Conservation (phyloP, 2,113 vertebrate genomes). For the Oreochromis aureus region DNA sequence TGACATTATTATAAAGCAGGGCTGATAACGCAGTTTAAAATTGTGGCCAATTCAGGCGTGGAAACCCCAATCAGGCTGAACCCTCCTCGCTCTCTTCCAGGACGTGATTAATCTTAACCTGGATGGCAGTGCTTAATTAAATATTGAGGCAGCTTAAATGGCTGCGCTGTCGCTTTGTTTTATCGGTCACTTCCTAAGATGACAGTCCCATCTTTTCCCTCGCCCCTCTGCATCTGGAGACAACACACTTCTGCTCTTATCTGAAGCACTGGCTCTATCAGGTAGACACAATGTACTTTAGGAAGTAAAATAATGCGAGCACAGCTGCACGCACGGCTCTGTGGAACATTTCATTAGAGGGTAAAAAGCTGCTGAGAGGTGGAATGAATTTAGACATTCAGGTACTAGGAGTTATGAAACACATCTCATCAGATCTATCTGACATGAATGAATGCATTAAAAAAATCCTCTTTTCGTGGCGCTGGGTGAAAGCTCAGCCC, state of each 20-base stretch:
- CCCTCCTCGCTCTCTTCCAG: background rate
- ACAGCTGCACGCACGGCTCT: background rate
- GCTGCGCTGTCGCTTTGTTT: conserved; percentile 10
- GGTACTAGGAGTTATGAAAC: background rate
- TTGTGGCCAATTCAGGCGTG: conserved; percentile 2
- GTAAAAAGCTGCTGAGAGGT: background rate
- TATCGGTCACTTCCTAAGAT: conserved; percentile 25
- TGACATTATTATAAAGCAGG: background rate
- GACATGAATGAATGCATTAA: background rate
- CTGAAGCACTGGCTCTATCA: background rate
- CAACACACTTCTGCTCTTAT: background rate
- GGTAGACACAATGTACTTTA: background rate
- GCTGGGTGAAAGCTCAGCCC: background rate
- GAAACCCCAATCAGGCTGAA: conserved; percentile 5
- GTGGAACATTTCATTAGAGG: background rate
- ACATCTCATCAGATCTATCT: background rate
- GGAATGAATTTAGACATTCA: background rate
- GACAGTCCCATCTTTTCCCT: conserved; percentile 10
- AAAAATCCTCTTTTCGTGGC: background rate
- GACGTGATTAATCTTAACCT: conserved; percentile 54
- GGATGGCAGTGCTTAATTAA: conserved; percentile 55
- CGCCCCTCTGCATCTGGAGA: background rate
- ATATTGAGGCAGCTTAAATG: conserved; percentile 50
- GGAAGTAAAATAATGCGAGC: background rate
- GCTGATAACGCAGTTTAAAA: background rate